Base-by-base conservation (phyloP, 2,797 vertebrate genomes). In the Catharus ustulatus region DNA sequence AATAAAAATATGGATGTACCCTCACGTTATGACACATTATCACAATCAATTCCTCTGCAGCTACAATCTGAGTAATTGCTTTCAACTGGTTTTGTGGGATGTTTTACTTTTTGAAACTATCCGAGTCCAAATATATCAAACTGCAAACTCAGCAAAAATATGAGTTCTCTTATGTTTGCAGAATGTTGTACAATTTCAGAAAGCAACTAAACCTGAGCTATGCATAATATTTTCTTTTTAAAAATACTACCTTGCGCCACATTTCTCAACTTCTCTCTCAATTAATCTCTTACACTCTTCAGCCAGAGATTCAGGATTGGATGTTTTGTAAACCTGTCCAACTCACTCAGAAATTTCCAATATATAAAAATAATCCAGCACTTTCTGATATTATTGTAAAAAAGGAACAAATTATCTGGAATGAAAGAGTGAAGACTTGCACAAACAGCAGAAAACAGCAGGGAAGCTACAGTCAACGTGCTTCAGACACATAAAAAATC, bases 1-100 rank as follows among this genome's bases (percentile, higher is more conserved):
- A 96, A 97, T 90, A 46, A 95, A 94, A 93, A 87, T 6, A 22
- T 58, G 62, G 42, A 79, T 90, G 38, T 34, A 86, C 61, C 88
- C 42, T 76, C 62, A 62, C 19, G 23, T 45, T 32, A 86, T 1
- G 10, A 45, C 27, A 71, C n/a, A 68, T 63, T 46, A 62, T 23
- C 82, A 69, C 59, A 68, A 91, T 61, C 83, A 62, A 42, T 45
- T 79, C 22, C 17, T 90, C 42, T 72, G 52, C 86, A 74, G 83
- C 92, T 84, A 83, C 62, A 88, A 20, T 64, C 40, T 24, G 36
- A 87, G 36, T 57, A 80, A 92, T 57, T 63, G 55, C 76, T 91
- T 89, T 75, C 77, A 87, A 80, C 51, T 69, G 64, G 40, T 84
- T 95, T 68, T 79, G n/a, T 43, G 76, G 71, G 66, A 71, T 36